Evolutionary conservation across 2,797 vertebrate species (phyloP).

Genomic region (Premnoplex brunnescens): DNA sequence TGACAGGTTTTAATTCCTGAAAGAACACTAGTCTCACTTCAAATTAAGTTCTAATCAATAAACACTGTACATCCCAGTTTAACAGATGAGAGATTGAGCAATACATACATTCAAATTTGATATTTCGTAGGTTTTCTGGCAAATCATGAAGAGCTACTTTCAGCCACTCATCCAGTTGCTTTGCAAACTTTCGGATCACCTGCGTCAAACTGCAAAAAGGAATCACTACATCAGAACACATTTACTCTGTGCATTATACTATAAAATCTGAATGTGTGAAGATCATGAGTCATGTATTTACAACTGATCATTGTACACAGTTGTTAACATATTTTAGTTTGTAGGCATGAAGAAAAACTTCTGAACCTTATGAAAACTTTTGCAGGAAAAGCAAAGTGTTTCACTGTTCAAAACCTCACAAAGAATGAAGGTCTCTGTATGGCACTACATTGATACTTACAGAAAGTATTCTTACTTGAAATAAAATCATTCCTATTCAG

Average conservation of each 20-base stretch:
- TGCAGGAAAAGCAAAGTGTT: not conserved
- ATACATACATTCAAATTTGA: constrained; percentile 95
- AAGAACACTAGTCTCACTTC: constrained; percentile 2
- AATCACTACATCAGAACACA: not conserved
- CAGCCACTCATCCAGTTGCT: constrained; percentile 98
- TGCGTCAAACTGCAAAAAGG: constrained; percentile 89
- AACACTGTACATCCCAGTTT: not conserved
- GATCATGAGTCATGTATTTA: not conserved
- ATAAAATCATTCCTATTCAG: not conserved
- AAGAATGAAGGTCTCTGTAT: not conserved
- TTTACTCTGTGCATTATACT: not conserved
- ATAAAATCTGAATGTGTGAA: not conserved
- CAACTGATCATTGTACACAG: not conserved
- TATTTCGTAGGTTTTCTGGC: constrained; percentile 96
- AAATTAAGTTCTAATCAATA: constrained; percentile 4
- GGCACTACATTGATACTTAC: not conserved
- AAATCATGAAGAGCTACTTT: constrained; percentile 97
- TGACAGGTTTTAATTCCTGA: not conserved
- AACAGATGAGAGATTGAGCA: not conserved
- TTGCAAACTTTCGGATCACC: constrained; percentile 98
- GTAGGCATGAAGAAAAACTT: not conserved
- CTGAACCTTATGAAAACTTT: not conserved
- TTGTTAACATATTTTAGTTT: not conserved
- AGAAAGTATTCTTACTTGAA: not conserved
- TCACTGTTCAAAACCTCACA: not conserved